Percentiles rank a stretch among this genome's conserved stretches.
These are phyloP conservation scores for Diaphora mendica DNA, from an alignment of 2,888 invertebrate species.

Conservation along the genomic window DNA sequence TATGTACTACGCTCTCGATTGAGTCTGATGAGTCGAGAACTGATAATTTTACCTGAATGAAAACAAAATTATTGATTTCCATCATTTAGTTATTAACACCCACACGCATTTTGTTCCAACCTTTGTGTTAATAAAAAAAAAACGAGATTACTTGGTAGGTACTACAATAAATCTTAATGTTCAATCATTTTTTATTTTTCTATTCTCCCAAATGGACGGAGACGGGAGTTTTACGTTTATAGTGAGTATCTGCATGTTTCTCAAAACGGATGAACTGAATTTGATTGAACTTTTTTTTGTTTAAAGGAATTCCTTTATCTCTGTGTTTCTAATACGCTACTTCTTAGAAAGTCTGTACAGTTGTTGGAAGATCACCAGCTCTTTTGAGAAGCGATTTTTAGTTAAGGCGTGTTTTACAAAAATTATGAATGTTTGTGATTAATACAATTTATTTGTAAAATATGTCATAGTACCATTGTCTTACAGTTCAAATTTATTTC, in stretches of 20 bases:
- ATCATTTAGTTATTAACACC: neutral
- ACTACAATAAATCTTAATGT: neutral
- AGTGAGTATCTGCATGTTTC: neutral
- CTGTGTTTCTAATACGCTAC: neutral
- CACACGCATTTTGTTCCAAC: neutral
- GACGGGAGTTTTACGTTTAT: neutral
- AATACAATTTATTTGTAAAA: neutral
- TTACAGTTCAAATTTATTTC: neutral
- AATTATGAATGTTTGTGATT: neutral
- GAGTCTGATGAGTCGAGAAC: neutral
- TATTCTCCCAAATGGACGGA: neutral
- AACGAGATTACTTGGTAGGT: neutral
- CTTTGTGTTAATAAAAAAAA: neutral
- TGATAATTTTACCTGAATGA: neutral
- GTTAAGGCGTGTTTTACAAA: neutral
- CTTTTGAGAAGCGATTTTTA: neutral
- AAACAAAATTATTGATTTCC: neutral
- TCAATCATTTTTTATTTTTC: neutral
- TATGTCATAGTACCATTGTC: neutral
- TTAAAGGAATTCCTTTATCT: neutral
- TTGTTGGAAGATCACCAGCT: neutral
- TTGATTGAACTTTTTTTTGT: neutral
- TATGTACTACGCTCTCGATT: neutral
- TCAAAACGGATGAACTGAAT: neutral
- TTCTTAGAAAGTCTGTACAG: neutral